Evolutionary conservation across 1,140 invertebrate genomes (phyloP).

Genomic region (Platorchestia sp.): DNA sequence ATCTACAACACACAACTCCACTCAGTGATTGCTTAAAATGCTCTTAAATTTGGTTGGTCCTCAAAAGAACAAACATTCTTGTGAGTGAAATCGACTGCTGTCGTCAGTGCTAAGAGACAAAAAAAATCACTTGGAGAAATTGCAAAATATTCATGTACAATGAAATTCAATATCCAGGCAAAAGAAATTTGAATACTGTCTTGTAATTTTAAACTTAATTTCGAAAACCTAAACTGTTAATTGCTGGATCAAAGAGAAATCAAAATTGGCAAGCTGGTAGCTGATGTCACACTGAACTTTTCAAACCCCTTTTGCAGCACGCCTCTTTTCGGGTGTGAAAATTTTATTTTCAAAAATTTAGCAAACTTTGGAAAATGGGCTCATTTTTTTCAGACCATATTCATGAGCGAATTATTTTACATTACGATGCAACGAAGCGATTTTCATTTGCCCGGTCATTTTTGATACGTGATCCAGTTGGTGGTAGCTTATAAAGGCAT

Average conservation of each 20-base stretch:
- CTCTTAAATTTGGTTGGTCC: too few relatives aligned
- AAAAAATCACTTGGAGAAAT: neutral
- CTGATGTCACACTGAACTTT: neutral
- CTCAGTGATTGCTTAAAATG: too few relatives aligned
- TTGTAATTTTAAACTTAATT: neutral
- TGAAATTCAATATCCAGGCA: neutral
- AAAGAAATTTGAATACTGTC: neutral
- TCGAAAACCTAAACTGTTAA: neutral
- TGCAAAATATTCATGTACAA: neutral
- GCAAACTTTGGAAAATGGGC: too few relatives aligned
- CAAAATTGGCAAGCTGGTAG: neutral
- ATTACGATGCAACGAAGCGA: neutral
- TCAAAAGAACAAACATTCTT: too few relatives aligned
- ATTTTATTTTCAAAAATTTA: neutral
- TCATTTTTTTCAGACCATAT: too few relatives aligned
- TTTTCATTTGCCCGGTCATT: too few relatives aligned
- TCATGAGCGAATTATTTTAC: neutral
- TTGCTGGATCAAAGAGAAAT: neutral
- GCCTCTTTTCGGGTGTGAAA: neutral
- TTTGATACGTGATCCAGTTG: neutral
- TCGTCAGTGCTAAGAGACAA: neutral
- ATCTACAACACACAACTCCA: too few relatives aligned
- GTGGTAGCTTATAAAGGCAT: neutral
- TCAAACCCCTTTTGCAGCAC: neutral
- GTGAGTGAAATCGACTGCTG: neutral